These are phyloP conservation scores for Eptatretus burgeri DNA, from an alignment of 2,113 vertebrate genomes.

Conservation along the genomic window DNA sequence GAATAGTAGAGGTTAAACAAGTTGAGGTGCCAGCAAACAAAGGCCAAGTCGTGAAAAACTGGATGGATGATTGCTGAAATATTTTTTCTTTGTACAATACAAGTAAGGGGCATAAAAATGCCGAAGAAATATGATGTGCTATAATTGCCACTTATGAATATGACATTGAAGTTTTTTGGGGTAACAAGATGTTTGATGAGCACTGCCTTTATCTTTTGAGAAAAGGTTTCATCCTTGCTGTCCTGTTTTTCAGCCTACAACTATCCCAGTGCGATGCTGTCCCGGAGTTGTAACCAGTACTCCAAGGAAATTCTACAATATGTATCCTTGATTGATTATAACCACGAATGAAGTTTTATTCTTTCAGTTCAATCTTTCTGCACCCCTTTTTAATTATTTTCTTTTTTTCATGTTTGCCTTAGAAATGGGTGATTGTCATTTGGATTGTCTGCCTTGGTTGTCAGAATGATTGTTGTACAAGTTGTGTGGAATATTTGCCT, in stretches of 20 bases:
- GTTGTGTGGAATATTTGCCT: background rate
- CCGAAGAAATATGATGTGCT: too few relatives aligned
- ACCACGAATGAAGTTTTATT: background rate
- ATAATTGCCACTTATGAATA: too few relatives aligned
- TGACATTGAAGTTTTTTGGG: too few relatives aligned
- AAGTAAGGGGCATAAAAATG: too few relatives aligned
- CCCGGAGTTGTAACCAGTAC: constrained; percentile 66
- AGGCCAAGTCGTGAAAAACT: too few relatives aligned
- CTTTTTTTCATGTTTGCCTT: constrained; percentile 1
- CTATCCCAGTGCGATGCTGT: constrained; percentile 40
- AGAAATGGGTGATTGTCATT: background rate
- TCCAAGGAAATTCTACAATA: constrained; percentile 50
- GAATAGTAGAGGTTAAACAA: too few relatives aligned
- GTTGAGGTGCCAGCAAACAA: too few relatives aligned
- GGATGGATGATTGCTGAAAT: too few relatives aligned
- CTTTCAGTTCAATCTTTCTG: background rate
- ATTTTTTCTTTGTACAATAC: too few relatives aligned
- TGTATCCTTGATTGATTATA: constrained; percentile 38
- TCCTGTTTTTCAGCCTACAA: constrained; percentile 28
- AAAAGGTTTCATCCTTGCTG: too few relatives aligned
- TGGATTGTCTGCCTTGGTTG: background rate
- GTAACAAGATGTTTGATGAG: too few relatives aligned
- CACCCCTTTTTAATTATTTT: background rate
- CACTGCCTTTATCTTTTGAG: too few relatives aligned
- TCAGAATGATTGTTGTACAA: background rate